These are phyloP conservation scores for Eublepharis macularius DNA, from an alignment of 2,113 vertebrate species.

Conservation along the genomic window DNA sequence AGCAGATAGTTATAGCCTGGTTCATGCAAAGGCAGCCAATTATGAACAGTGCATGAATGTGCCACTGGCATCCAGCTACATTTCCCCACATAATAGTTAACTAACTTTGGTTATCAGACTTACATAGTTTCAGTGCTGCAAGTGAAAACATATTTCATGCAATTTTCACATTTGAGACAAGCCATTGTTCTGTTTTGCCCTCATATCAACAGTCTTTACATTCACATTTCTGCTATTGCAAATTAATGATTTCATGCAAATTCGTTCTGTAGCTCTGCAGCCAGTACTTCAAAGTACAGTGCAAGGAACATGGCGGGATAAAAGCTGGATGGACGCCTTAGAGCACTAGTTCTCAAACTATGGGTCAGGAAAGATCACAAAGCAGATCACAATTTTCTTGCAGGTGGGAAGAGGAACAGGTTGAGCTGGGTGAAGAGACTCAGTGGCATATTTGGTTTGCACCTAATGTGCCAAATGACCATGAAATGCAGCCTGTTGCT, in stretches of 20 bases:
- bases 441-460: too few relatives aligned
- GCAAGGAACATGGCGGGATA: neutral
- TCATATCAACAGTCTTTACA: neutral
- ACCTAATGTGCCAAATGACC: too few relatives aligned
- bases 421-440: too few relatives aligned
- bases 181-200: neutral
- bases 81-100: constrained; percentile 80
- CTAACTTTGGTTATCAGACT: constrained; percentile 64
- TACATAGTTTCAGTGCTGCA: constrained; percentile 46
- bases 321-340: neutral
- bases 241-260: neutral
- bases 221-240: neutral
- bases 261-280: neutral
- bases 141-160: constrained; percentile 32
- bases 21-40: constrained; percentile 72
- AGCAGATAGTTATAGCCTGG: constrained; percentile 72
- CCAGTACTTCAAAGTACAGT: neutral
- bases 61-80: constrained; percentile 73
- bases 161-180: constrained; percentile 22
- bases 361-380: neutral
- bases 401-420: too few relatives aligned
- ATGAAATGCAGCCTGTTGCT: too few relatives aligned
- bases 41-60: constrained; percentile 77
- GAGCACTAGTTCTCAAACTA: too few relatives aligned
- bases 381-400: too few relatives aligned